phyloP scores from a whole-genome alignment of 1,140 invertebrate species.

The Meloidogyne chitwoodi region DNA sequence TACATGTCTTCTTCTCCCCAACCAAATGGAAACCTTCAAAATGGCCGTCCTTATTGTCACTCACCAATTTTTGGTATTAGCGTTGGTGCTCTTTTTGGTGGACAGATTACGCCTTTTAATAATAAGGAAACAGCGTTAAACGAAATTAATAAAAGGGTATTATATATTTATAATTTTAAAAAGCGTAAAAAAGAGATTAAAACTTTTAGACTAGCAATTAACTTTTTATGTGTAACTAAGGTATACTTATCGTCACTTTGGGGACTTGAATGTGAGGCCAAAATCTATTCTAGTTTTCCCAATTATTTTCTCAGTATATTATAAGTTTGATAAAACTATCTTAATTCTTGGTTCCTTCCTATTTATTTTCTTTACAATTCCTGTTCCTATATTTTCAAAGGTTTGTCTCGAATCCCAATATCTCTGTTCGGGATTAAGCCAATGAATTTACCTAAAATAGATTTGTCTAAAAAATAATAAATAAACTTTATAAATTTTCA shows the following conservation, averaged over 20 bases:
- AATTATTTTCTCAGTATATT: too few relatives aligned
- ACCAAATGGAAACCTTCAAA: not conserved
- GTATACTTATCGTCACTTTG: too few relatives aligned
- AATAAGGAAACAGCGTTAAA: not conserved
- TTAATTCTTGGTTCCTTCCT: too few relatives aligned
- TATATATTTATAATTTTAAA: not conserved
- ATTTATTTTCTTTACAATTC: too few relatives aligned
- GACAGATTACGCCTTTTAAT: slow-evolving; percentile 3
- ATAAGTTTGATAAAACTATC: too few relatives aligned
- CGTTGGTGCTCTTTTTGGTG: not conserved
- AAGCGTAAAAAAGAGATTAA: not conserved
- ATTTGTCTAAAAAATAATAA: too few relatives aligned
- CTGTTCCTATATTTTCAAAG: too few relatives aligned
- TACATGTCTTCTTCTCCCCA: not conserved
- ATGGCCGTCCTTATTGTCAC: not conserved
- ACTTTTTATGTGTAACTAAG: not conserved
- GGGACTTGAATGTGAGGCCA: too few relatives aligned
- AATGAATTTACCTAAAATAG: too few relatives aligned
- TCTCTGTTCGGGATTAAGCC: too few relatives aligned
- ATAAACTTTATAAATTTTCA: not conserved
- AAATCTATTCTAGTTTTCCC: too few relatives aligned
- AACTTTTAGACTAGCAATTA: not conserved
- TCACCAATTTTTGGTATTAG: not conserved
- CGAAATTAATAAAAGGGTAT: not conserved
- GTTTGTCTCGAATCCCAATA: too few relatives aligned